A percentile compares a stretch with the other conserved stretches of the same genome.
These are phyloP conservation scores for Monopis laevigella DNA, from an alignment of 2,888 invertebrate species.

Conservation along the genomic window DNA sequence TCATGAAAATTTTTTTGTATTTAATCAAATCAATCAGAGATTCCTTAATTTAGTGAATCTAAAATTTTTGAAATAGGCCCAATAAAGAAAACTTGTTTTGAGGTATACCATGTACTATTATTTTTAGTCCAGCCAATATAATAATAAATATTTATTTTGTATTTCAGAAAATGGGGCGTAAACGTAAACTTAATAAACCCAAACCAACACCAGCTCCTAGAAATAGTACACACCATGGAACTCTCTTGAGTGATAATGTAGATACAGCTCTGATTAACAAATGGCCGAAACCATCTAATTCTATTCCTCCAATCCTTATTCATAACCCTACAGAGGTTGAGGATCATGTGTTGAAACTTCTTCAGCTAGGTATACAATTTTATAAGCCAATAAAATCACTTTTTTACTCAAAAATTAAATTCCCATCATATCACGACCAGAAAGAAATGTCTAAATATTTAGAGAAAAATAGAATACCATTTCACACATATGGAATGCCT, in stretches of 20 bases:
- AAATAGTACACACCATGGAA: constrained; percentile 14
- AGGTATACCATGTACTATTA: no score
- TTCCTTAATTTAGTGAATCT: no score
- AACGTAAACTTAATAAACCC: not conserved
- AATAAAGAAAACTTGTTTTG: no score
- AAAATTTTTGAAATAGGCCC: no score
- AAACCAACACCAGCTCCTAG: no score
- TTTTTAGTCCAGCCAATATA: no score
- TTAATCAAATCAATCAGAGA: no score
- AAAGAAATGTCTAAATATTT: constrained; percentile 31
- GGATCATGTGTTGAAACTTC: constrained; percentile 27
- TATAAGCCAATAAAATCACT: constrained; percentile 25
- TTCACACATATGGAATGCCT: constrained; percentile 39
- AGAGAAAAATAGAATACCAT: constrained; percentile 32
- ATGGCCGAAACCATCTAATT: constrained; percentile 31
- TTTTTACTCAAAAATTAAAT: constrained; percentile 30
- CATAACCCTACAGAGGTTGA: constrained; percentile 26
- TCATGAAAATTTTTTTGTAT: no score
- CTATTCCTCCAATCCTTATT: constrained; percentile 35
- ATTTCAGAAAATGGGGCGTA: constrained; percentile 2
- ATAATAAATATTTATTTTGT: no score
- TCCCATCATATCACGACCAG: constrained; percentile 29
- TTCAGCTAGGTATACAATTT: constrained; percentile 28
- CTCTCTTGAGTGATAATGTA: constrained; percentile 20
- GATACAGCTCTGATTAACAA: constrained; percentile 21